Percentiles rank a stretch among this genome's conserved stretches.
These are phyloP conservation scores for Caranx ignobilis DNA, from an alignment of 2,113 vertebrate genomes.

Conservation along the genomic window DNA sequence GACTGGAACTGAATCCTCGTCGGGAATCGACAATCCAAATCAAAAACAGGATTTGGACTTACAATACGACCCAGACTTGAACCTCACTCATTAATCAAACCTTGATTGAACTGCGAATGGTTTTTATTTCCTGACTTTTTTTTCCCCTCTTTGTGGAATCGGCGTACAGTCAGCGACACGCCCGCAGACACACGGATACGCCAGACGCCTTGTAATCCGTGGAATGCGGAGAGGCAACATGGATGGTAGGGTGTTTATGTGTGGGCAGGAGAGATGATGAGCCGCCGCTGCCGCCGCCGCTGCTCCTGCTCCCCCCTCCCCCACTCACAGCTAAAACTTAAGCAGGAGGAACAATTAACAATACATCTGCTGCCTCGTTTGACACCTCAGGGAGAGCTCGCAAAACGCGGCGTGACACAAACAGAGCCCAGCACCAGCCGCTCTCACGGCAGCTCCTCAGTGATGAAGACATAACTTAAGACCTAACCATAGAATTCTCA, in stretches of 20 bases:
- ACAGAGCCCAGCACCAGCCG: not conserved
- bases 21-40: constrained; percentile 10
- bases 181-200: constrained; percentile 61
- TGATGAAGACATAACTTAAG: not conserved
- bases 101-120: not conserved
- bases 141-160: constrained; percentile 12
- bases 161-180: constrained; percentile 38
- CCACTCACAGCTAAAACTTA: constrained; percentile 30
- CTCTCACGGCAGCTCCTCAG: not conserved
- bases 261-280: constrained; percentile 48
- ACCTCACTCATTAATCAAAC: constrained; percentile 5
- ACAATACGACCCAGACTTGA: not conserved
- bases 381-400: not conserved
- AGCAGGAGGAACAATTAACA: constrained; percentile 47
- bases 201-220: constrained; percentile 71
- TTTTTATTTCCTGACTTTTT: not conserved
- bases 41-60: constrained; percentile 14
- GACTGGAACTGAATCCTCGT: not conserved
- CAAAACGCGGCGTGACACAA: not conserved
- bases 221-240: constrained; percentile 73
- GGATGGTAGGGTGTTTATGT: constrained; percentile 37
- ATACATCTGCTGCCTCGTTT: constrained; percentile 22
- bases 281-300: not conserved
- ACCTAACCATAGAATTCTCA: too few relatives aligned
- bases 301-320: not conserved